Percentiles rank a stretch among this genome's conserved stretches.
Evolutionary conservation across 2,888 invertebrate species (phyloP).

Genomic region (Brachylomia viminalis): DNA sequence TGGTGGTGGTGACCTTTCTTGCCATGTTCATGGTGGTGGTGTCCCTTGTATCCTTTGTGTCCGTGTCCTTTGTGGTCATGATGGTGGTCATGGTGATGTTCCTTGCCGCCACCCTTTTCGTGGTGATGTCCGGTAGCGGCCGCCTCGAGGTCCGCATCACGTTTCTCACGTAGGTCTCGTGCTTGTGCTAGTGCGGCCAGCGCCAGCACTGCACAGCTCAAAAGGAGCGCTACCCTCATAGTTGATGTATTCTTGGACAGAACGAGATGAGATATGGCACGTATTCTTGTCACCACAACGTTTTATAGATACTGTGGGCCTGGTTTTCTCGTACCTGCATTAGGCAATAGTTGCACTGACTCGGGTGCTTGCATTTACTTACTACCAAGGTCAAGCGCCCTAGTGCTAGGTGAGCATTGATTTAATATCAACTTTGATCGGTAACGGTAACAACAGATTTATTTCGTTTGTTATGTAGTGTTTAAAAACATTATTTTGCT

Average conservation of each 20-base stretch:
- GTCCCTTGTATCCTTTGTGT: conserved; percentile 92
- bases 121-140: conserved; percentile 86
- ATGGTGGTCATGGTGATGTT: conserved; percentile 92
- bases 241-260: conserved; percentile 73
- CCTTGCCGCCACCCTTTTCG: conserved; percentile 91
- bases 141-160: conserved; percentile 88
- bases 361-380: conserved; percentile 76
- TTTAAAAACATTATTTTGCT: background rate
- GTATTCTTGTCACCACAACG: conserved; percentile 75
- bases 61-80: conserved; percentile 92
- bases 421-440: conserved; percentile 49
- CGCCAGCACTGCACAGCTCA: conserved; percentile 79
- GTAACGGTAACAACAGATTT: conserved; percentile 6
- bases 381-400: conserved; percentile 81
- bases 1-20: conserved; percentile 94
- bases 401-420: conserved; percentile 54
- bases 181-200: conserved; percentile 86
- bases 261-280: conserved; percentile 78
- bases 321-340: conserved; percentile 81
- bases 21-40: conserved; percentile 92
- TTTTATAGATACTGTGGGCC: conserved; percentile 86
- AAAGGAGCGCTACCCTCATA: conserved; percentile 81
- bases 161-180: conserved; percentile 83
- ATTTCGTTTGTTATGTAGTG: background rate
- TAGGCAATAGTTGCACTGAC: conserved; percentile 82